Conservation (phyloP, 2,113 vertebrate genomes). For the Vireo altiloquus region DNA sequence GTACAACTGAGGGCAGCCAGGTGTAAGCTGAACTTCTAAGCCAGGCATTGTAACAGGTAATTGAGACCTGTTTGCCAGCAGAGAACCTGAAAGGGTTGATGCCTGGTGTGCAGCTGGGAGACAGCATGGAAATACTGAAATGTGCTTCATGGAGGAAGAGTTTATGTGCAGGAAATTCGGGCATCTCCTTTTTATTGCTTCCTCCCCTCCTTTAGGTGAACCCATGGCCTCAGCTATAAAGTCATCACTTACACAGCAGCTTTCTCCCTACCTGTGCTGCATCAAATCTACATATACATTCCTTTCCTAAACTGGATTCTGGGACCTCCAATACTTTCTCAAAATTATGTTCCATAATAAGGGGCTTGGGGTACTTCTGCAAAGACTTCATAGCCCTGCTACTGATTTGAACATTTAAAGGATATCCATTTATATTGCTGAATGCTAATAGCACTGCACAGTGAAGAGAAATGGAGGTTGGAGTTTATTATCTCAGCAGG, state of each 20-base stretch:
- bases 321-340: background rate
- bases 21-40: background rate
- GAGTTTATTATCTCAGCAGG: constrained; percentile 19
- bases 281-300: background rate
- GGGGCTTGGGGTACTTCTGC: background rate
- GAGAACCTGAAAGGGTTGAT: background rate
- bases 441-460: background rate
- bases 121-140: background rate
- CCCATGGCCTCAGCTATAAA: background rate
- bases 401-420: background rate
- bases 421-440: background rate
- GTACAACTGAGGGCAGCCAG: background rate
- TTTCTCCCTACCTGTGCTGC: background rate
- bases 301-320: background rate
- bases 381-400: background rate
- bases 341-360: background rate
- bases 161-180: background rate
- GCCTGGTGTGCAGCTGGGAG: background rate
- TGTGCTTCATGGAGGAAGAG: background rate
- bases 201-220: background rate
- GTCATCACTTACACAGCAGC: background rate
- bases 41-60: no score
- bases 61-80: background rate
- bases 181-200: background rate
- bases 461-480: background rate